These are phyloP conservation scores for Rhodinocichla rosea DNA, from an alignment of 2,113 vertebrate species.

Conservation along the genomic window DNA sequence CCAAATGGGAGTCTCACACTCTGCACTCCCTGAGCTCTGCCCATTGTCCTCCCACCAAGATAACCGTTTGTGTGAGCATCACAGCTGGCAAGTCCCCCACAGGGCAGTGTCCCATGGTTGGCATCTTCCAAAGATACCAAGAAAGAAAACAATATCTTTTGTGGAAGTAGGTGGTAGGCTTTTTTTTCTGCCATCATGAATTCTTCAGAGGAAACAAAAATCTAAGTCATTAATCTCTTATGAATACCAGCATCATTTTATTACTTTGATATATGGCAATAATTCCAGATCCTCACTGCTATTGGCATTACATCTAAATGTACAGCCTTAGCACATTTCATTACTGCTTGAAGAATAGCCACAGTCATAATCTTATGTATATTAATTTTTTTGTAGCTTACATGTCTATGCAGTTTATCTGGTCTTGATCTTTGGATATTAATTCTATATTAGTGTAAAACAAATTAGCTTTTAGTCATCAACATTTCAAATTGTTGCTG, in stretches of 20 bases:
- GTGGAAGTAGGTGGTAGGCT: accelerated
- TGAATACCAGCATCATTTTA: neutral
- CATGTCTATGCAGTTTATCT: neutral
- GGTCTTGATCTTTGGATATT: neutral
- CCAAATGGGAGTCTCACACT: neutral
- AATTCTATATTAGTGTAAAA: neutral
- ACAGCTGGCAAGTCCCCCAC: accelerated
- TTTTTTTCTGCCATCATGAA: neutral
- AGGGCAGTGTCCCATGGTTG: neutral
- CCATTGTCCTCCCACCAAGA: neutral
- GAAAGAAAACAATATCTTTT: neutral
- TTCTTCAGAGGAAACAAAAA: neutral
- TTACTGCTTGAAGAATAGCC: neutral
- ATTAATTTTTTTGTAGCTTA: neutral
- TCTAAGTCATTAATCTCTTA: neutral
- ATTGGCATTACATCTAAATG: neutral
- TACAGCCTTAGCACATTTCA: neutral
- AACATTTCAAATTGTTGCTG: neutral
- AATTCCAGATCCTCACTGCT: neutral
- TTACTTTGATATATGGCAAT: neutral
- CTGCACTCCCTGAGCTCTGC: neutral
- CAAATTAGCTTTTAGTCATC: neutral
- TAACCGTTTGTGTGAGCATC: neutral
- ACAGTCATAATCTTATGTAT: neutral
- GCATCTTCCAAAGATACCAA: neutral